A percentile compares a stretch with the other conserved stretches of the same genome.
These are phyloP conservation scores for Geotrypetes seraphini DNA, from an alignment of 2,797 vertebrate genomes.

Conservation along the genomic window DNA sequence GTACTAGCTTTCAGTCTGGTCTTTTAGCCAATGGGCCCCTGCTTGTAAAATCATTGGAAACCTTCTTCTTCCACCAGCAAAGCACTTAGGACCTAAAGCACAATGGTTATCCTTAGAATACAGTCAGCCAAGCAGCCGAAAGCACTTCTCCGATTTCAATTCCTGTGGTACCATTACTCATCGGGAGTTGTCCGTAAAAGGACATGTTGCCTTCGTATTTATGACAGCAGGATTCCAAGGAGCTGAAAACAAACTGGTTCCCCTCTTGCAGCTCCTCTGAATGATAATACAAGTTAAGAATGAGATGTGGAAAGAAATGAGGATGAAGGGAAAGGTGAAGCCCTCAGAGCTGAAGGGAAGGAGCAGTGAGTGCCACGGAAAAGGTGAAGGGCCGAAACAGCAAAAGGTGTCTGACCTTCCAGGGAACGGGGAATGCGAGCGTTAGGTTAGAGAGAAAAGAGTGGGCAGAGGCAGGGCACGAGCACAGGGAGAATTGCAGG, in stretches of 20 bases:
- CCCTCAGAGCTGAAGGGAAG: too few species aligned
- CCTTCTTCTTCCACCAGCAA: not conserved
- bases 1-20: too few species aligned
- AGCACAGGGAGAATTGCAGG: too few species aligned
- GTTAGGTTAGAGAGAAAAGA: too few species aligned
- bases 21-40: too few species aligned
- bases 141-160: not conserved
- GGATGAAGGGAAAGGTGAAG: too few species aligned
- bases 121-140: not conserved
- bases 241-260: not conserved
- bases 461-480: too few species aligned
- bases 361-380: too few species aligned
- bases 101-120: fast-evolving
- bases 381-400: not conserved
- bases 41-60: too few species aligned
- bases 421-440: too few species aligned
- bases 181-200: slow-evolving; percentile 7
- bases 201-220: not conserved
- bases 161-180: slow-evolving; percentile 1
- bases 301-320: not conserved
- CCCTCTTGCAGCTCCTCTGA: not conserved
- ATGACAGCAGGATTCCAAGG: not conserved
- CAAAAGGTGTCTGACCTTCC: too few species aligned
- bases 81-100: not conserved
- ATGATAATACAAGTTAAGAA: not conserved